Percentiles rank a stretch among this genome's conserved stretches.
phyloP scores from a whole-genome alignment of 2,797 vertebrate genomes.

The Leuciscus waleckii region DNA sequence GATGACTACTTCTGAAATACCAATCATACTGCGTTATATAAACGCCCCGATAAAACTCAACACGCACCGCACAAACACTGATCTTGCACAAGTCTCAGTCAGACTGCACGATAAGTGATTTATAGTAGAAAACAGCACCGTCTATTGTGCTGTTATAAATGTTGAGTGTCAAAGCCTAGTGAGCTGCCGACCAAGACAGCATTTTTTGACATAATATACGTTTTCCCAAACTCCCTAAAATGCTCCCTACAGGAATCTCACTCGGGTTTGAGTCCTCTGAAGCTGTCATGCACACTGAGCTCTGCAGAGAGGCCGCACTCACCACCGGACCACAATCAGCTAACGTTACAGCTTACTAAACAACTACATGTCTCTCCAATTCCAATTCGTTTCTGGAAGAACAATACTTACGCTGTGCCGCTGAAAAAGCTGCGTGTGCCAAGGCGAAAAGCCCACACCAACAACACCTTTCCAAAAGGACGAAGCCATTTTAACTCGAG shows the following conservation, averaged over 20 bases:
- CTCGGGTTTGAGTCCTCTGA: background rate
- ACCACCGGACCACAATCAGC: background rate
- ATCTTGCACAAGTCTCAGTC: background rate
- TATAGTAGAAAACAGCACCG: background rate
- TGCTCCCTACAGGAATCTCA: background rate
- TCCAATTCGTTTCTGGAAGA: background rate
- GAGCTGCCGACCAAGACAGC: background rate
- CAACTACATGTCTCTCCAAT: background rate
- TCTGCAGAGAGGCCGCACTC: conserved; percentile 31
- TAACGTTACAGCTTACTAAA: background rate
- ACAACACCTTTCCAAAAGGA: conserved; percentile 96
- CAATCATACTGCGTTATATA: background rate
- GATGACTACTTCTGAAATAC: background rate
- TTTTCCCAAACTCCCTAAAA: background rate
- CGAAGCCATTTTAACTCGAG: conserved; percentile 83
- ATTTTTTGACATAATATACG: background rate
- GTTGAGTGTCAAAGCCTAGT: background rate
- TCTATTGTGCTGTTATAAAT: background rate
- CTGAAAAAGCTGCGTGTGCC: conserved; percentile 95
- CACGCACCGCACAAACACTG: background rate
- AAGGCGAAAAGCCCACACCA: conserved; percentile 91
- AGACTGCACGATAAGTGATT: background rate
- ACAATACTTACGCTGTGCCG: conserved; percentile 91
- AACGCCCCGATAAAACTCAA: background rate
- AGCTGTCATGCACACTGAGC: conserved; percentile 20